phyloP scores from a whole-genome alignment of 2,888 invertebrate genomes.

The Andrena hattorfiana region DNA sequence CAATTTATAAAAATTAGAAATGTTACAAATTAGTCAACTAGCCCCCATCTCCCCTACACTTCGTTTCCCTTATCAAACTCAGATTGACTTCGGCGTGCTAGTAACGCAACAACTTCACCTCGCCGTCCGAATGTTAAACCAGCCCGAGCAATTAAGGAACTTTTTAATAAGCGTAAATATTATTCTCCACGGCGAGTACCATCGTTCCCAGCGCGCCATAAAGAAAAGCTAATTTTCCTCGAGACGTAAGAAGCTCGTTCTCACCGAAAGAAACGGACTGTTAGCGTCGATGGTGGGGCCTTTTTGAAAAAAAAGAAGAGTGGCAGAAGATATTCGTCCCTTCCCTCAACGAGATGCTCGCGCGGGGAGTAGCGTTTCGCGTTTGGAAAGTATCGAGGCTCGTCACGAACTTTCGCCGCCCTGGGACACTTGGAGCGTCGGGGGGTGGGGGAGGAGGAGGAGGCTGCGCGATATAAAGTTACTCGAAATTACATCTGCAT shows the following conservation, averaged over 20 bases:
- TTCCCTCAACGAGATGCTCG: conserved; percentile 4
- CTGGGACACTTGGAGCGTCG: conserved; percentile 58
- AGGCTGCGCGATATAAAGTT: conserved; percentile 75
- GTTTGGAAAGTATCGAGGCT: conserved; percentile 60
- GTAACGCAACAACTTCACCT: conserved; percentile 2
- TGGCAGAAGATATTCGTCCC: conserved; percentile 1
- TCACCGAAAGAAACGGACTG: neutral
- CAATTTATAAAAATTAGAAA: too few species aligned
- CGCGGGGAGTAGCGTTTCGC: conserved; percentile 26
- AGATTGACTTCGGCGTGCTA: neutral
- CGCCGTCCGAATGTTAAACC: neutral
- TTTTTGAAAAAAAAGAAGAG: conserved; percentile 1
- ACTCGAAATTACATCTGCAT: conserved; percentile 82
- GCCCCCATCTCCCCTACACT: too few species aligned
- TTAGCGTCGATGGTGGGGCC: neutral
- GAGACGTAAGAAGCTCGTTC: conserved; percentile 12
- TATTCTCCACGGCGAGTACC: conserved; percentile 2
- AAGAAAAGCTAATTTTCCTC: conserved; percentile 33
- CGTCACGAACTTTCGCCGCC: conserved; percentile 65
- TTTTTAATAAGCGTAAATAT: conserved; percentile 47
- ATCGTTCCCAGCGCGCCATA: neutral
- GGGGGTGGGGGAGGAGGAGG: too few species aligned
- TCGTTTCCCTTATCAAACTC: too few species aligned
- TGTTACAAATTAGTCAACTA: too few species aligned
- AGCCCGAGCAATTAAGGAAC: conserved; percentile 23